phyloP scores from a whole-genome alignment of 2,113 vertebrate species.

The Verasper variegatus region DNA sequence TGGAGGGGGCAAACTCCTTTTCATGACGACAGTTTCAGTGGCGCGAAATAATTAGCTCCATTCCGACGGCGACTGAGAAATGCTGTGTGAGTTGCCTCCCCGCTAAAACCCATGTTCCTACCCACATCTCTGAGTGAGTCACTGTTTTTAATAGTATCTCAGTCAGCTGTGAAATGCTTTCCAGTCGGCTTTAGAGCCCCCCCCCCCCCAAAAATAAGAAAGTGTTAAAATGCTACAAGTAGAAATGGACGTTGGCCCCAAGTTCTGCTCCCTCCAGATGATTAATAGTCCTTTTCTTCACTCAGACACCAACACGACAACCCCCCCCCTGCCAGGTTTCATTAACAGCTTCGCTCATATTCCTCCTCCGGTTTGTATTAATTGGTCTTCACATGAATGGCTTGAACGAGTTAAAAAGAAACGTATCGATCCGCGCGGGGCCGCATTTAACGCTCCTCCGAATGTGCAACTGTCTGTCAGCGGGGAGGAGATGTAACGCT shows the following conservation, averaged over 20 bases:
- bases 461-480: slow-evolving; percentile 3
- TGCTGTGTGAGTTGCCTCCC: slow-evolving; percentile 7
- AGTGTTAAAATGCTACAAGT: neutral
- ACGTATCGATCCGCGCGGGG: neutral
- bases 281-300: neutral
- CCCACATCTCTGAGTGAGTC: slow-evolving; percentile 30
- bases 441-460: neutral
- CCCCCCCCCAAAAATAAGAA: neutral
- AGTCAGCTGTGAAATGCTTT: slow-evolving; percentile 40
- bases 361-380: neutral
- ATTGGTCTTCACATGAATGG: neutral
- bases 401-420: neutral
- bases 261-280: neutral
- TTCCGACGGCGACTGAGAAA: slow-evolving; percentile 18
- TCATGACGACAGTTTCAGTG: slow-evolving; percentile 25
- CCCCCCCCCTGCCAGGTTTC: neutral
- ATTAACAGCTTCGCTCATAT: neutral
- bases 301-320: slow-evolving; percentile 1
- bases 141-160: slow-evolving; percentile 19
- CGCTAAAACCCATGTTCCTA: slow-evolving; percentile 13
- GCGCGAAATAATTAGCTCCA: slow-evolving; percentile 44
- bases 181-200: neutral
- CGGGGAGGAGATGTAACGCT: neutral
- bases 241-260: neutral
- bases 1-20: neutral